phyloP scores from a whole-genome alignment of 2,888 invertebrate genomes.

The Beris morrisii region DNA sequence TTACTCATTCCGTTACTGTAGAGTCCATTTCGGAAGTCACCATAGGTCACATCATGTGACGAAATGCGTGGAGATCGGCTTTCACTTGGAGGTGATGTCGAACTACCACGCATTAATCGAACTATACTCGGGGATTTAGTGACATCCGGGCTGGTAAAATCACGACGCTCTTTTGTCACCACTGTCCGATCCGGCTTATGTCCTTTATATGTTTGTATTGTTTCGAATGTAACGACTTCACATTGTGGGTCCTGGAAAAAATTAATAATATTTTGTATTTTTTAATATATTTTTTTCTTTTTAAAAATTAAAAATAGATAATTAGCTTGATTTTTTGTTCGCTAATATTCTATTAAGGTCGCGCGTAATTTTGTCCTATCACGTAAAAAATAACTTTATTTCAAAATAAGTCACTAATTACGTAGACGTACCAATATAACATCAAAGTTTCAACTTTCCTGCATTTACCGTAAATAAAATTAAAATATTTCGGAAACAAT shows the following conservation, averaged over 20 bases:
- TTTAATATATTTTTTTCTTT: too few relatives aligned
- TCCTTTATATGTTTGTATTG: conserved; percentile 66
- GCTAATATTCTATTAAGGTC: too few relatives aligned
- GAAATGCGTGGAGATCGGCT: conserved; percentile 42
- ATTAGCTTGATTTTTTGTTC: too few relatives aligned
- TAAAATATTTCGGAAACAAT: too few relatives aligned
- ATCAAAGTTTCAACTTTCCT: too few relatives aligned
- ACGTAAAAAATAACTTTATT: too few relatives aligned
- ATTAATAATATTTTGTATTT: neutral
- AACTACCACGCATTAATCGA: conserved; percentile 42
- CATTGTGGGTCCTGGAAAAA: conserved; percentile 61
- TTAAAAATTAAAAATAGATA: too few relatives aligned
- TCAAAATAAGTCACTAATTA: too few relatives aligned
- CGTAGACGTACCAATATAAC: too few relatives aligned
- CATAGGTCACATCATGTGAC: conserved; percentile 42
- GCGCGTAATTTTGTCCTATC: too few relatives aligned
- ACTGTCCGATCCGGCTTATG: conserved; percentile 66
- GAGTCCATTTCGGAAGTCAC: conserved; percentile 40
- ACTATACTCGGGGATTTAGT: conserved; percentile 44
- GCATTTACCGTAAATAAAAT: too few relatives aligned
- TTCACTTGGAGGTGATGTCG: conserved; percentile 42
- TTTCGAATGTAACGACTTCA: conserved; percentile 67
- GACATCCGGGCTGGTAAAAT: conserved; percentile 47
- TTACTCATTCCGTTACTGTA: conserved; percentile 42
- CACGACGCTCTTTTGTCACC: conserved; percentile 63